These are phyloP conservation scores for Heterohyrax brucei DNA, from an alignment of 2,797 vertebrate genomes.

Conservation along the genomic window DNA sequence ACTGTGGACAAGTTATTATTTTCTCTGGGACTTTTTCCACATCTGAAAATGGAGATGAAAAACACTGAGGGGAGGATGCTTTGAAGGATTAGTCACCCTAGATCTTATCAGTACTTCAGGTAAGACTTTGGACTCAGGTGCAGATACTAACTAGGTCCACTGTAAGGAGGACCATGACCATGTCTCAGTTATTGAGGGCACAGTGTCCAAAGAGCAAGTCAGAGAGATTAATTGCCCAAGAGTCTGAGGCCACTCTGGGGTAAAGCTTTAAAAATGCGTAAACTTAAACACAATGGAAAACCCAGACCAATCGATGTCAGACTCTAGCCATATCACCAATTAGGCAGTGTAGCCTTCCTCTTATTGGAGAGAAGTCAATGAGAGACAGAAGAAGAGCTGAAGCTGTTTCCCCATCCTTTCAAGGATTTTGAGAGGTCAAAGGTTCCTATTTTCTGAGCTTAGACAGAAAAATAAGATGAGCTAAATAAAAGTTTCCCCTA, in stretches of 20 bases:
- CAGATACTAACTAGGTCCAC: not conserved
- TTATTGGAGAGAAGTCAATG: not conserved
- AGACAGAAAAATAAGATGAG: constrained; percentile 27
- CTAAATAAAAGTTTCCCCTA: not conserved
- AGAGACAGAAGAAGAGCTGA: not conserved
- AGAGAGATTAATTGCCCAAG: not conserved
- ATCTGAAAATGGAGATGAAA: not conserved
- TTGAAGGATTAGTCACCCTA: not conserved
- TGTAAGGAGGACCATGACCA: not conserved
- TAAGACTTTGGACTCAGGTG: not conserved
- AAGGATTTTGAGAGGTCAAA: constrained; percentile 25
- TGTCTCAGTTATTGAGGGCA: not conserved
- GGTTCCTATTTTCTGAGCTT: not conserved
- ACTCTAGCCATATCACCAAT: not conserved
- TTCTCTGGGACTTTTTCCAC: not conserved
- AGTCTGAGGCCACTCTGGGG: not conserved
- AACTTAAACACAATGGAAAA: constrained; percentile 14
- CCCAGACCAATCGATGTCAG: not conserved
- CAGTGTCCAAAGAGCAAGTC: not conserved
- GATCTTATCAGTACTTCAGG: not conserved
- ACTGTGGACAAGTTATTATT: not conserved
- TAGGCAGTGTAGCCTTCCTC: not conserved
- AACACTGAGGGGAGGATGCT: not conserved
- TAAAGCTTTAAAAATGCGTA: constrained; percentile 27
- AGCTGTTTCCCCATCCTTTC: not conserved